Percentiles rank a stretch among this genome's conserved stretches.
Evolutionary conservation across 2,113 vertebrate genomes (phyloP).

Genomic region (Bubo bubo): DNA sequence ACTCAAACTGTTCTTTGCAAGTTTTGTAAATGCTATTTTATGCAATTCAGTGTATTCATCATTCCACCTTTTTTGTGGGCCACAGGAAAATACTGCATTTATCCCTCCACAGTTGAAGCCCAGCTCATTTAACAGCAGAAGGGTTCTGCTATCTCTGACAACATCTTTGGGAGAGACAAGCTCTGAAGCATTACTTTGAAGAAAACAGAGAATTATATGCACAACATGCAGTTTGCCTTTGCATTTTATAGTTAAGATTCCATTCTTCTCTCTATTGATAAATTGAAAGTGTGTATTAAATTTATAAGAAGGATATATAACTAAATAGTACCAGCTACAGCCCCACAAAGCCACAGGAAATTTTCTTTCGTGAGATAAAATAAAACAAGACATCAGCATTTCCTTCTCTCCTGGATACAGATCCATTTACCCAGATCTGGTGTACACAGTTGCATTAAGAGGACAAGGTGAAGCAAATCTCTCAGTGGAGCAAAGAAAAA

Average conservation of each 20-base stretch:
- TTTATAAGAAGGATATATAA: neutral
- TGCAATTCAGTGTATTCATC: neutral
- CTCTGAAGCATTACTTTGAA: neutral
- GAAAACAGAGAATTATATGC: neutral
- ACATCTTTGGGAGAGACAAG: neutral
- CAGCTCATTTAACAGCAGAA: neutral
- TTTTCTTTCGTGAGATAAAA: neutral
- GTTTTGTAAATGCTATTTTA: neutral
- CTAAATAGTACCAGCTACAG: neutral
- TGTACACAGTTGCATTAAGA: neutral
- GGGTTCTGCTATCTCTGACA: neutral
- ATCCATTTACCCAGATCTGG: neutral
- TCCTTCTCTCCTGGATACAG: neutral
- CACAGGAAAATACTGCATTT: neutral
- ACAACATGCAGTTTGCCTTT: rapidly evolving
- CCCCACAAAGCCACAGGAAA: neutral
- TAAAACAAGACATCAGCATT: neutral
- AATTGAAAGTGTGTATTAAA: neutral
- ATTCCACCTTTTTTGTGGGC: neutral
- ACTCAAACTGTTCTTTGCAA: neutral
- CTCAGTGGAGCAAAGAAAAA: neutral
- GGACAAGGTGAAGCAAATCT: neutral
- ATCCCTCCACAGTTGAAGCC: neutral
- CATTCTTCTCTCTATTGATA: neutral
- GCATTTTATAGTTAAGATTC: neutral